Evolutionary conservation across 2,797 vertebrate species (phyloP), one percentile per base, ranked within the genome.

Genomic region (Cetoscarus ocellatus): DNA sequence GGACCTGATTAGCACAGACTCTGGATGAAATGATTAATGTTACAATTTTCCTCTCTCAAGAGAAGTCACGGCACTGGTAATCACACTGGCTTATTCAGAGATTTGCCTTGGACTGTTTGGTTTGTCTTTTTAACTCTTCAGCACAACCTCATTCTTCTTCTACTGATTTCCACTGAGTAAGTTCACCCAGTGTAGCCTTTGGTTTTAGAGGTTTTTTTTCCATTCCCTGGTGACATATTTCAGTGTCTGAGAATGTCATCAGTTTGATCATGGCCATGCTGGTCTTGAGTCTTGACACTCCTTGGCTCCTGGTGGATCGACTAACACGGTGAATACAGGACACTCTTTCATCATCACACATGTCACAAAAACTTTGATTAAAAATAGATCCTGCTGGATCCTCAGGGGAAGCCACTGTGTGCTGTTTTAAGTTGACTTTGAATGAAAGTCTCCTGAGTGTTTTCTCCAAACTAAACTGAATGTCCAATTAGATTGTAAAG

Each of bases 331-430:
- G 67, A 65, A 70, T 61, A 51, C 34, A 69, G 27, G 47, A 75
- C 11, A 3, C 17, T 64, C 19, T 82, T 80, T 85, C 74, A 84
- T 77, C 61, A 76, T 68, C 48, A 42, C 47, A 47, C 10, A n/a
- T 67, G 49, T 19, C 61, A 79, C 61, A 77, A 79, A 70, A 56
- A 49, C 71, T 87, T 82, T 85, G 73, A 90, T 87, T 80, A 86
- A 89, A 83, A 77, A 81, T 82, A 73, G 71, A 89, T 82, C 10
- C 12, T 39, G 27, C 73, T 75, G 80, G 70, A 10, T 61, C 45
- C 51, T 34, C 35, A 45, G 19, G 53, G 61, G 36, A 75, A 71
- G 3, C 36, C n/a, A 45, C 1, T 43, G 18, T 75, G 39, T 73
- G 68, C 73, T 63, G 19, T 59, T 61, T 73, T 58, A 67, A 70